phyloP scores from a whole-genome alignment of 2,888 invertebrate species.

The Lasioglossum villosulum region DNA sequence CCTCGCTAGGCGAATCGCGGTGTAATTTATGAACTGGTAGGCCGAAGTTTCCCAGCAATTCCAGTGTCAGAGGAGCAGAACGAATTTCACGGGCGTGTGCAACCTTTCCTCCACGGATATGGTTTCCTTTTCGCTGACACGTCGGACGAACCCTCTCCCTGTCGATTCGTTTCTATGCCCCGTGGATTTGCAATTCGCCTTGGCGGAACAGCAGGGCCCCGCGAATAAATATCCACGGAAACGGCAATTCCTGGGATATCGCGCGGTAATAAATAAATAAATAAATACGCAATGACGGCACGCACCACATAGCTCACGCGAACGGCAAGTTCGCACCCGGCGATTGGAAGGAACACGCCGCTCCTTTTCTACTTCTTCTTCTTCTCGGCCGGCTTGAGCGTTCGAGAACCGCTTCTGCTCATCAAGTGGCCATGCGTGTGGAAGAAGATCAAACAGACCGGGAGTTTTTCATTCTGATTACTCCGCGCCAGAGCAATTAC shows the following conservation, averaged over 20 bases:
- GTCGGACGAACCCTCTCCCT: not conserved
- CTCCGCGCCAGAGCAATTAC: conserved; percentile 68
- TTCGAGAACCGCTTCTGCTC: conserved; percentile 56
- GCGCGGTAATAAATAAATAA: conserved; percentile 72
- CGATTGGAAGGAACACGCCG: not conserved
- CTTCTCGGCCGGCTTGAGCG: not conserved
- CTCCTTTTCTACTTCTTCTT: not conserved
- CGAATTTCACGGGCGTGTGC: conserved; percentile 32
- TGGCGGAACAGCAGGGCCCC: not conserved
- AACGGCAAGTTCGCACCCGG: conserved; percentile 56
- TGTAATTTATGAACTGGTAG: conserved; percentile 17
- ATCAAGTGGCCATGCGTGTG: conserved; percentile 65
- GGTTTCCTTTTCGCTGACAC: conserved; percentile 8
- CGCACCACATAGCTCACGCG: conserved; percentile 80
- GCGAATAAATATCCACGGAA: conserved; percentile 13
- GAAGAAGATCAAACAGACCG: conserved; percentile 79
- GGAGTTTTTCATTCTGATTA: conserved; percentile 78
- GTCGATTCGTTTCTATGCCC: conserved; percentile 35
- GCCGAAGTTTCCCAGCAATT: conserved; percentile 12
- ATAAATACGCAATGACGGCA: conserved; percentile 80
- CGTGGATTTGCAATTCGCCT: conserved; percentile 34
- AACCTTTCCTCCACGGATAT: not conserved
- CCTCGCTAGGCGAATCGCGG: not conserved
- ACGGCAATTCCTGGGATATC: conserved; percentile 38
- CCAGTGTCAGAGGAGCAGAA: conserved; percentile 24